A percentile compares a stretch with the other conserved stretches of the same genome.
phyloP scores from a whole-genome alignment of 2,113 vertebrate species.

The Tragulus kanchil region DNA sequence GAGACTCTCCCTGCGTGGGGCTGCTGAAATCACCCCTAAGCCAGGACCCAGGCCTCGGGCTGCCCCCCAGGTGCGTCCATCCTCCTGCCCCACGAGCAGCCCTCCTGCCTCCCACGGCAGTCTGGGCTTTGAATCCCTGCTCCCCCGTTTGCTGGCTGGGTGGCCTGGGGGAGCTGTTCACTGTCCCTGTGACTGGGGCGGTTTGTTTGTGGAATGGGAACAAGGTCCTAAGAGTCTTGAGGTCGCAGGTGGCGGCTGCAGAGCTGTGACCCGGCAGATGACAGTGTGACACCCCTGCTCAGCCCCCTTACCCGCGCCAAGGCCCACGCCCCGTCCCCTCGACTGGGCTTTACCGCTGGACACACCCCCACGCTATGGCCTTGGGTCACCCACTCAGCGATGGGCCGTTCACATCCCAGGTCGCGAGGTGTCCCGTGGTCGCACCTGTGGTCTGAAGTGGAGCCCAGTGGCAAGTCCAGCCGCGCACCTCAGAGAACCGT shows the following conservation, averaged over 20 bases:
- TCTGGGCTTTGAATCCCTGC: not conserved
- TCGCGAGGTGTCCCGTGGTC: not conserved
- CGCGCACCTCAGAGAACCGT: not conserved
- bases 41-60: no score
- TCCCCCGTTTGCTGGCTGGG: not conserved
- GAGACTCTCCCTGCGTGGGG: no score
- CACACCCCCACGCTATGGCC: not conserved
- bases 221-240: not conserved
- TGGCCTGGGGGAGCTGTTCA: not conserved
- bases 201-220: not conserved
- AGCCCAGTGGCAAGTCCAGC: not conserved
- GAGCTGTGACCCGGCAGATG: fast-evolving
- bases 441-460: not conserved
- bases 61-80: not conserved
- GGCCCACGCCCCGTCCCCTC: not conserved
- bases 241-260: not conserved
- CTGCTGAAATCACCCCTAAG: no score
- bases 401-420: not conserved
- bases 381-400: not conserved
- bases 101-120: not conserved
- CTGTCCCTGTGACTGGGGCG: not conserved
- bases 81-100: not conserved
- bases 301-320: fast-evolving
- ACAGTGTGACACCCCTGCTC: not conserved
- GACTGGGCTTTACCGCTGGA: no score